Evolutionary conservation across 2,888 invertebrate genomes (phyloP).

Genomic region (Glaucopsyche alexis): DNA sequence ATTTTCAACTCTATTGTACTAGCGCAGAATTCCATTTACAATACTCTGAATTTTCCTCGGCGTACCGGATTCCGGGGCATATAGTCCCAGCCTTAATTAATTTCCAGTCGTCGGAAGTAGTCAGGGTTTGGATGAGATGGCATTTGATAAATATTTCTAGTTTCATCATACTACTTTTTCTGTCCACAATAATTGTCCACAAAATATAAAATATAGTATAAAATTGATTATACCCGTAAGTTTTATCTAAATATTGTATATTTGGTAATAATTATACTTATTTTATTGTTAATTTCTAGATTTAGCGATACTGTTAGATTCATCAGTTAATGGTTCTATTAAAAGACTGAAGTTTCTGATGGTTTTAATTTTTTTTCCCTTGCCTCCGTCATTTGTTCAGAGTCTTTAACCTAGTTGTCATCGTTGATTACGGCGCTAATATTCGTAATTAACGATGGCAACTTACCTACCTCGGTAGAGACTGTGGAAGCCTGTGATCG

Average conservation of each 20-base stretch:
- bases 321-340: slow-evolving; percentile 69
- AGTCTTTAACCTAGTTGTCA: too few relatives aligned
- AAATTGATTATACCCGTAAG: not conserved
- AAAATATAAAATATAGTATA: slow-evolving; percentile 5
- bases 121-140: not conserved
- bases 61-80: too few relatives aligned
- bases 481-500: too few relatives aligned
- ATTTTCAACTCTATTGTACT: too few relatives aligned
- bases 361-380: slow-evolving; percentile 19
- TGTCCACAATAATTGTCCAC: slow-evolving; percentile 24
- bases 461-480: too few relatives aligned
- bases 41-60: too few relatives aligned
- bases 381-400: too few relatives aligned
- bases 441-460: too few relatives aligned
- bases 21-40: too few relatives aligned
- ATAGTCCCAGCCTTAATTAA: too few relatives aligned
- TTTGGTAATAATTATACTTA: slow-evolving; percentile 28
- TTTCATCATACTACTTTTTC: not conserved
- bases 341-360: slow-evolving; percentile 72
- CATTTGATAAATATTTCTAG: not conserved
- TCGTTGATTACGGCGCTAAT: too few relatives aligned
- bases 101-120: too few relatives aligned
- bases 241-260: slow-evolving; percentile 30
- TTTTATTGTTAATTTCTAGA: slow-evolving; percentile 46
- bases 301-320: slow-evolving; percentile 60